Base-by-base conservation (phyloP, 2,797 vertebrate genomes). In the Thaleichthys pacificus region DNA sequence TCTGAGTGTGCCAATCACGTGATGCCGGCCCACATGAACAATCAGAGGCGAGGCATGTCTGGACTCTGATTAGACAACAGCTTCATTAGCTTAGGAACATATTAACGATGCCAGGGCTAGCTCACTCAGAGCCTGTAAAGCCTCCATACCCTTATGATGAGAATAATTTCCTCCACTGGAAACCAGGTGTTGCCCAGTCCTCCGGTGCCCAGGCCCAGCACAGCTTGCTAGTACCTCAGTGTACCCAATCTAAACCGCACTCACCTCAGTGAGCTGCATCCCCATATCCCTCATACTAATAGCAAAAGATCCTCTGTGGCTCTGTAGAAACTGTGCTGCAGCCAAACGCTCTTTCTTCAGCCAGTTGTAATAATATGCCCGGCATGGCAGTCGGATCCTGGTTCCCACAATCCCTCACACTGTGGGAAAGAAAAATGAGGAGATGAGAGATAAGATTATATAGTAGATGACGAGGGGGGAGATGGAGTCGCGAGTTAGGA, bases 31-130 rank as follows among this genome's bases (percentile, higher is more conserved):
- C 42, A 26, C 42, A 28, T 49, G 32, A 22, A 24, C 11, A 15
- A 66, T 24, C 63, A 47, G 64, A 49, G 35, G 35, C 21, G 2
- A 8, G 22, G 35, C 24, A 42, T 51, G 65, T 66, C 49, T 66
- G 65, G 65, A 49, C 12, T 47, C 65, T 51, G 42, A 66, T 66
- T 66, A 28, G 49, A 66, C 32, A 66, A 22, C 22, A 7, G 21
- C 15, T 51, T 66, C 24, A 84, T 93, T 89, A 77, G 22, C 17
- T 51, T 26, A 42, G 65, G 65, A 66, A 51, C 42, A 49, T 3
- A 66, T 66, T 66, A 66, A 66, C 22, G 42, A 66, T 66, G 64
- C 64, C 42, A 51, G 21, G 12, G 65, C 28, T 17, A 51, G 65
- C 38, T 66, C 65, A 66, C 42, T 49, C 26, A 66, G 4, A n/a